Evolutionary conservation across 2,113 vertebrate genomes (phyloP), one percentile per base, ranked within the genome.

Genomic region (Leptobrachium leishanense): DNA sequence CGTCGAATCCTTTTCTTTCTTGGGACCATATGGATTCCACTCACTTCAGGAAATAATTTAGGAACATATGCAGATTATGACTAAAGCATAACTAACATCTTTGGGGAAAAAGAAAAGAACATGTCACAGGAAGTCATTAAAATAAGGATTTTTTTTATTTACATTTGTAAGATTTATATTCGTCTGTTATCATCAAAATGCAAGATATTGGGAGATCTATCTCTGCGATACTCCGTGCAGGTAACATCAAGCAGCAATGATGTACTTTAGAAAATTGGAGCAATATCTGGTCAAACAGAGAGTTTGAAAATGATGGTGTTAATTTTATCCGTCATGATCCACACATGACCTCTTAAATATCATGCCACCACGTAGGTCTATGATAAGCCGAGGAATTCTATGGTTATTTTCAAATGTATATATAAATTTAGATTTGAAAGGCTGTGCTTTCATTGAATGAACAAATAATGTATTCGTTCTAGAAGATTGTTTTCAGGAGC

Each of bases 11-110:
- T 86, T 84, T 87, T 86, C 78, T 84, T 90, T 85, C 85, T 76
- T 88, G 85, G 84, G 84, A 92, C 87, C 89, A 90, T 90, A 88
- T 89, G 91, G 89, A 89, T 85, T 83, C 85, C 86, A 89, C 87
- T 88, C 88, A 89, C 91, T 90, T 91, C 90, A 92, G 91, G 91
- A 94, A 92, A 92, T 91, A 88, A 90, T 91, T 90, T 85, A 86
- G 85, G 84, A 90, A 88, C 81, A 82, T 84, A 87, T 85, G 89
- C 84, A 92, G 84, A 89, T 92, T 92, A 92, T 68, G 73, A 90
- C 86, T 90, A 86, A 86, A 92, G 87, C 82, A 88, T 90, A 86
- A 88, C 88, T 90, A 86, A 88, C 88, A 86, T 90, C 90, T 85
- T 86, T 77, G 63, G 83, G 20, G 82, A 90, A 83, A 59, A 77